Evolutionary conservation across 1,140 invertebrate genomes (phyloP).

Genomic region (Acromyrmex charruanus): DNA sequence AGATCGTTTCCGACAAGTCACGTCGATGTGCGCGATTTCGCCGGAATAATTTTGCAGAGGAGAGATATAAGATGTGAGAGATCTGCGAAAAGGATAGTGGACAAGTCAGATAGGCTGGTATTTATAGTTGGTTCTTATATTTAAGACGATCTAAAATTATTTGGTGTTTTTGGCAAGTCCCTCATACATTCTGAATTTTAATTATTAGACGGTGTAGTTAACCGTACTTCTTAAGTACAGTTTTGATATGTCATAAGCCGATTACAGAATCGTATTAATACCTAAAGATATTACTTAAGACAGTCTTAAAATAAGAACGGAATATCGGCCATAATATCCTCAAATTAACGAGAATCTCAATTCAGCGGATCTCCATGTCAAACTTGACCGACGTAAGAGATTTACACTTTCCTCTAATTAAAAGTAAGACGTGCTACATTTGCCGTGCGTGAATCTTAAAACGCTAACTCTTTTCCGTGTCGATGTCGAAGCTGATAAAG

Average conservation of each 20-base stretch:
- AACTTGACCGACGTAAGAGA: background rate
- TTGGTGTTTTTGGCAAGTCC: too few species aligned
- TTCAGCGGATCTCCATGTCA: background rate
- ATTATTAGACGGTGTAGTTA: too few species aligned
- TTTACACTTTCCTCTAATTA: background rate
- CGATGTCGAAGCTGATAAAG: background rate
- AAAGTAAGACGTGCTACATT: conserved; percentile 12
- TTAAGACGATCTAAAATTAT: too few species aligned
- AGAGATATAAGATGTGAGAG: background rate
- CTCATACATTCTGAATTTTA: too few species aligned
- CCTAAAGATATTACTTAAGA: too few species aligned
- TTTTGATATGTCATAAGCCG: too few species aligned
- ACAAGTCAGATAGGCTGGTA: background rate
- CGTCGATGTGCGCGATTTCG: conserved; percentile 32
- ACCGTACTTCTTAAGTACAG: too few species aligned
- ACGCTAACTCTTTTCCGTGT: background rate
- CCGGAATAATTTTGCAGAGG: background rate
- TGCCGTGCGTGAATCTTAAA: background rate
- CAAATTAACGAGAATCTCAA: background rate
- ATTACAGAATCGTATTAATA: too few species aligned
- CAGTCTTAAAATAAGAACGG: too few species aligned
- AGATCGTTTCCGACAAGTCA: conserved; percentile 25
- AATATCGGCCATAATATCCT: too few species aligned
- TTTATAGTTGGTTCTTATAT: too few species aligned
- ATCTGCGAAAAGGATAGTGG: background rate